These are phyloP conservation scores for Porphyrio hochstetteri DNA, from an alignment of 2,113 vertebrate genomes.

Conservation along the genomic window DNA sequence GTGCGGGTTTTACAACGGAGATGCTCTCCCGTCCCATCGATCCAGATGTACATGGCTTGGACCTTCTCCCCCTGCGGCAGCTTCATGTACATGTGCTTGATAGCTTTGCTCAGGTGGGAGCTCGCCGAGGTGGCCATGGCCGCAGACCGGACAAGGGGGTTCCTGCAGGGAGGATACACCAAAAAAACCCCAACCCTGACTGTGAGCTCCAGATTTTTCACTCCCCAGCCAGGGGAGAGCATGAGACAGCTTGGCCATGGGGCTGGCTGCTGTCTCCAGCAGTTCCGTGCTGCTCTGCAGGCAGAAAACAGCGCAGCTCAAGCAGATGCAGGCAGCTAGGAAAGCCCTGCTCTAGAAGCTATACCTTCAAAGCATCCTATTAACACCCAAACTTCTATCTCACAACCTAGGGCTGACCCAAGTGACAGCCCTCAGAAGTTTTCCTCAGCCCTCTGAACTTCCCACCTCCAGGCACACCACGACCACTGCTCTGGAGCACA, in stretches of 20 bases:
- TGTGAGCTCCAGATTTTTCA: not conserved
- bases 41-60: conserved; percentile 95
- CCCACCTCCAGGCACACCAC: not conserved
- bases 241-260: fast-evolving
- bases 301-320: not conserved
- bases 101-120: conserved; percentile 86
- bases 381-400: not conserved
- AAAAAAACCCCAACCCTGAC: not conserved
- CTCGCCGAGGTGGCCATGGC: conserved; percentile 91
- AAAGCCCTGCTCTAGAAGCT: not conserved
- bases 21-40: conserved; percentile 91
- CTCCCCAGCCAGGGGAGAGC: not conserved
- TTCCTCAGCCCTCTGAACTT: not conserved
- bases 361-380: not conserved
- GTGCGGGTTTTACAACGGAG: conserved; percentile 93
- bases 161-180: conserved; percentile 39
- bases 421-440: not conserved
- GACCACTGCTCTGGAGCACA: fast-evolving
- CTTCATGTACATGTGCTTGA: conserved; percentile 91
- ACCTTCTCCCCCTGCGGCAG: conserved; percentile 90
- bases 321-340: not conserved
- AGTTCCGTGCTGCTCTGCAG: not conserved
- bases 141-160: conserved; percentile 19
- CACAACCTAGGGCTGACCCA: not conserved
- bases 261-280: not conserved